Evolutionary conservation across 2,888 invertebrate species (phyloP).

Genomic region (Nomada goodeniana): DNA sequence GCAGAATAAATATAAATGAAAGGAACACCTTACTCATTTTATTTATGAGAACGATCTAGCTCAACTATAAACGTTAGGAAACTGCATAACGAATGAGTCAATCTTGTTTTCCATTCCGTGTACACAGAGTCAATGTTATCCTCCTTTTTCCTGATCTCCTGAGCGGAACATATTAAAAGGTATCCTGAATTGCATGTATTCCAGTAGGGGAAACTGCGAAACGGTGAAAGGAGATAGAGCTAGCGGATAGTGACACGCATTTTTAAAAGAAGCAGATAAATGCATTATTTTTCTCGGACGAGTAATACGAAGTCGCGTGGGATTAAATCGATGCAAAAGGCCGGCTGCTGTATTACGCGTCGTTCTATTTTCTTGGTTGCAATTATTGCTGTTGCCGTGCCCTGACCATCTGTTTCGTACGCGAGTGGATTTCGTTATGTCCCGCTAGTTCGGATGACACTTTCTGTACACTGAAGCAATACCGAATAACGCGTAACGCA

Average conservation of each 20-base stretch:
- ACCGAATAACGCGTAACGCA: slow-evolving; percentile 59
- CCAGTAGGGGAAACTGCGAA: too few species aligned
- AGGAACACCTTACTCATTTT: too few species aligned
- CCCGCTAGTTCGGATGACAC: slow-evolving; percentile 46
- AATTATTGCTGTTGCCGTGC: slow-evolving; percentile 26
- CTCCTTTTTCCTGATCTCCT: too few species aligned
- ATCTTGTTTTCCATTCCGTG: too few species aligned
- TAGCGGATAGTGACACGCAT: not conserved
- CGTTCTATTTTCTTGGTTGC: slow-evolving; percentile 42
- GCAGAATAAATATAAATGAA: too few species aligned
- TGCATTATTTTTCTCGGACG: slow-evolving; percentile 9
- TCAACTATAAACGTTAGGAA: too few species aligned
- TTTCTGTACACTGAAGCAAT: slow-evolving; percentile 59
- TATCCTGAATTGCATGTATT: too few species aligned
- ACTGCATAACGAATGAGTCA: too few species aligned
- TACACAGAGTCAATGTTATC: too few species aligned
- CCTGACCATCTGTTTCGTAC: slow-evolving; percentile 57
- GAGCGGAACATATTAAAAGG: too few species aligned
- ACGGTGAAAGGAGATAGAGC: too few species aligned
- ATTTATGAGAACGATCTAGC: too few species aligned
- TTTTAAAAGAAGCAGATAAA: not conserved
- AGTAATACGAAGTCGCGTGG: slow-evolving; percentile 17
- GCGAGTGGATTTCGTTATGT: slow-evolving; percentile 58
- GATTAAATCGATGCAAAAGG: slow-evolving; percentile 38
- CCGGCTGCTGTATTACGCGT: not conserved